These are phyloP conservation scores for Leptinotarsa peninsularis DNA, from an alignment of 2,888 invertebrate species.

Conservation along the genomic window DNA sequence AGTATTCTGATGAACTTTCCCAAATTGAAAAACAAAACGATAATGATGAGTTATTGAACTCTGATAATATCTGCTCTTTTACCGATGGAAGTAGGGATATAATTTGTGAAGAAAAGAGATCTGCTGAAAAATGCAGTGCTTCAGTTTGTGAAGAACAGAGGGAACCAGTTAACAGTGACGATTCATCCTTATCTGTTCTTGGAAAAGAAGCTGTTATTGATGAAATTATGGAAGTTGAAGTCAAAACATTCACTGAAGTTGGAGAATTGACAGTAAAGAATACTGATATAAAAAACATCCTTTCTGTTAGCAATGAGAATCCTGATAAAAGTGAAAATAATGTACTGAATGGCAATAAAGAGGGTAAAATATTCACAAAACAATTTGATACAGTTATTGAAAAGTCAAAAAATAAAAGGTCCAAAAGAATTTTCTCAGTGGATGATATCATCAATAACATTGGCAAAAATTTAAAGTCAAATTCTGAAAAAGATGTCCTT, in stretches of 20 bases:
- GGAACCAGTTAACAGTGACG: neutral
- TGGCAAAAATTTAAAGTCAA: constrained; percentile 43
- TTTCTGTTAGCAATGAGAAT: neutral
- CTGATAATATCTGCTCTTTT: neutral
- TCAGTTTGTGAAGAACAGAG: no score
- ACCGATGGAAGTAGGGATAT: neutral
- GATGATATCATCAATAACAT: constrained; percentile 59
- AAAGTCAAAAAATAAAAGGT: constrained; percentile 36
- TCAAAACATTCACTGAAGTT: neutral
- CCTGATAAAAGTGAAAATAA: neutral
- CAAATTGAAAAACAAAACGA: neutral
- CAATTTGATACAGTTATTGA: neutral
- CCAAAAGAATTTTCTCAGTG: constrained; percentile 57
- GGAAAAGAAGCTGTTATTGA: neutral
- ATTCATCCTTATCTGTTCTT: neutral
- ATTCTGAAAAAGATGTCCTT: constrained; percentile 27
- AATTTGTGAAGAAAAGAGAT: neutral
- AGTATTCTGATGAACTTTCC: constrained; percentile 5
- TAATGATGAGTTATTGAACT: neutral
- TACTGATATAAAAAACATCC: neutral
- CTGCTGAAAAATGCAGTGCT: neutral
- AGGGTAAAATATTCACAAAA: constrained; percentile 6
- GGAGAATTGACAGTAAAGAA: neutral
- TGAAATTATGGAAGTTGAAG: neutral
- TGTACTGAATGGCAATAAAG: neutral